Evolutionary conservation across 2,888 invertebrate genomes (phyloP), one percentile per base, ranked within the genome.

Genomic region (Athripsodes cinereus): DNA sequence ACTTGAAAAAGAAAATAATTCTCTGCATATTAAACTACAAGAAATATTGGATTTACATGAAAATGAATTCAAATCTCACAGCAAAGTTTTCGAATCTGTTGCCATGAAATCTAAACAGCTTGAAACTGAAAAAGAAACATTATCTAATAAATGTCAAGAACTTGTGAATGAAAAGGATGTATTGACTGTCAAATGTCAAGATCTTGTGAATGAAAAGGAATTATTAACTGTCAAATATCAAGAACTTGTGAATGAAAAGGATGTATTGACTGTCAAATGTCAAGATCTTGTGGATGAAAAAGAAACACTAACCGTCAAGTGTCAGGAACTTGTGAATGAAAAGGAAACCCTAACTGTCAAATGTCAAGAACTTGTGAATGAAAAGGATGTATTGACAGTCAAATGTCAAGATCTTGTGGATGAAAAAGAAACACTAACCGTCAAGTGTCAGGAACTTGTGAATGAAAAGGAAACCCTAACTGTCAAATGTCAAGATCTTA

Each of bases 1-100:
- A 21, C 31, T 58, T 21, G 31, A 1, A 19, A 64, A 58, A 34
- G 50, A n/a, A 55, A 64, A 61, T 31, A 46, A 60, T 52, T 46
- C 19, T 52, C 60, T 64, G 21, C 34, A 16, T n/a, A 18, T 21
- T 6, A 51, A 21, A 26, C 10, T 6, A 3, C 26, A 26, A 26
- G 26, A 26, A 26, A 26, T 10, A 26, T 10, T 26, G 10, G 26
- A 26, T 6, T 3, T 6, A 26, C 10, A 26, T 26, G 26, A 26
- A 26, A 26, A 6, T 26, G 26, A 26, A 26, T 5, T 26, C 22
- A 44, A 44, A n/a, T 18, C n/a, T n/a, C n/a, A n/a, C n/a, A n/a
- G n/a, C n/a, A n/a, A n/a, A n/a, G n/a, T n/a, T n/a, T n/a, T n/a
- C n/a, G n/a, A n/a, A n/a, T n/a, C n/a, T n/a, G n/a, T n/a, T n/a